Evolutionary conservation across 2,888 invertebrate species (phyloP).

Genomic region (Leistus spinibarbis): DNA sequence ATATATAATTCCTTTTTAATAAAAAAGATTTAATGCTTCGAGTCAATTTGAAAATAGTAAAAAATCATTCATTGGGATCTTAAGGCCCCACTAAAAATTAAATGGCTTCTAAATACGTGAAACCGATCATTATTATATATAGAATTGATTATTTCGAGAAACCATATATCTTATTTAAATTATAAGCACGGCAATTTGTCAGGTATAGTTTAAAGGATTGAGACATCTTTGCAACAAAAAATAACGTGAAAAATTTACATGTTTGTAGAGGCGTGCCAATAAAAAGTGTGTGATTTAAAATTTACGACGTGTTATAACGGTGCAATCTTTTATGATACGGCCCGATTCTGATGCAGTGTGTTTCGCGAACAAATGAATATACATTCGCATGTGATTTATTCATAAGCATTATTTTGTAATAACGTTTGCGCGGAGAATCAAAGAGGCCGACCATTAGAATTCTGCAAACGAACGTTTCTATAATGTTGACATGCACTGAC

Average conservation of each 20-base stretch:
- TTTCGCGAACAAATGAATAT: background rate
- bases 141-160: background rate
- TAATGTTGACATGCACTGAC: constrained; percentile 18
- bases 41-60: too few species aligned
- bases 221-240: background rate
- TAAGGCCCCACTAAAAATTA: too few species aligned
- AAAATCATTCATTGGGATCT: too few species aligned
- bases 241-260: background rate
- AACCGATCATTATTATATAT: background rate
- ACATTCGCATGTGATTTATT: constrained; percentile 26
- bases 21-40: too few species aligned
- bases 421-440: constrained; percentile 23
- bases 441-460: constrained; percentile 30
- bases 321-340: too few species aligned
- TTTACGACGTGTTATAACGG: background rate
- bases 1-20: too few species aligned
- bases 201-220: too few species aligned
- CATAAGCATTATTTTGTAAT: constrained; percentile 26
- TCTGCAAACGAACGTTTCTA: constrained; percentile 25
- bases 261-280: background rate
- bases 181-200: background rate
- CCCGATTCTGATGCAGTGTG: background rate
- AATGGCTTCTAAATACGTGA: too few species aligned
- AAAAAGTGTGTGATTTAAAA: background rate
- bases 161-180: background rate